Evolutionary conservation across 30 jellyfish, hydroid and myxozoan species (phyloP).

Genomic region (Hydractinia echinata): DNA sequence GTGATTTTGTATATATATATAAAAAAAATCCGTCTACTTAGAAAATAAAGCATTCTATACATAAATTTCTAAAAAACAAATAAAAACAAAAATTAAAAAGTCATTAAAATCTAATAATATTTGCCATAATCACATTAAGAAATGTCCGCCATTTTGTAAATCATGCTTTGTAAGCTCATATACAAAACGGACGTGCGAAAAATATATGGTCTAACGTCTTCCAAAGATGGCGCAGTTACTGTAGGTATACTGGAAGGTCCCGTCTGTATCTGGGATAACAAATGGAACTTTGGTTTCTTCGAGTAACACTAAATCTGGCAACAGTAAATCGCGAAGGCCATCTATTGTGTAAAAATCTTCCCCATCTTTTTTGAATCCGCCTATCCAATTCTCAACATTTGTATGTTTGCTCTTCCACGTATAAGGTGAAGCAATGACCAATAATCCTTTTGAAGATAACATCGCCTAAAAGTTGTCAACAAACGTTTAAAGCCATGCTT

Average conservation of each 20-base stretch:
- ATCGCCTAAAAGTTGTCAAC: conserved; percentile 17
- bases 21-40: too few species aligned
- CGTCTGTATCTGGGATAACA: conserved; percentile 41
- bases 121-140: too few species aligned
- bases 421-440: conserved; percentile 27
- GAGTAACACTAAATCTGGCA: conserved; percentile 19
- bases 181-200: too few species aligned
- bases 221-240: conserved; percentile 38
- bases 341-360: conserved; percentile 23
- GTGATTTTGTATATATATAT: too few species aligned
- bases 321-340: conserved; percentile 13
- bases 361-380: conserved; percentile 28
- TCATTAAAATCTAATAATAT: too few species aligned
- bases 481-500: not conserved
- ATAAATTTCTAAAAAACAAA: too few species aligned
- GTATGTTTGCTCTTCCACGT: conserved; percentile 36
- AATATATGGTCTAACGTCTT: not conserved
- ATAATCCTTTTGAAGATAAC: conserved; percentile 11
- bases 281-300: conserved; percentile 27
- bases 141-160: too few species aligned
- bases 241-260: conserved; percentile 36
- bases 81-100: too few species aligned
- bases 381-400: conserved; percentile 13
- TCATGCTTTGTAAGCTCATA: too few species aligned
- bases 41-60: too few species aligned